Evolutionary conservation across 2,113 vertebrate species (phyloP).

Genomic region (Calonectris borealis): DNA sequence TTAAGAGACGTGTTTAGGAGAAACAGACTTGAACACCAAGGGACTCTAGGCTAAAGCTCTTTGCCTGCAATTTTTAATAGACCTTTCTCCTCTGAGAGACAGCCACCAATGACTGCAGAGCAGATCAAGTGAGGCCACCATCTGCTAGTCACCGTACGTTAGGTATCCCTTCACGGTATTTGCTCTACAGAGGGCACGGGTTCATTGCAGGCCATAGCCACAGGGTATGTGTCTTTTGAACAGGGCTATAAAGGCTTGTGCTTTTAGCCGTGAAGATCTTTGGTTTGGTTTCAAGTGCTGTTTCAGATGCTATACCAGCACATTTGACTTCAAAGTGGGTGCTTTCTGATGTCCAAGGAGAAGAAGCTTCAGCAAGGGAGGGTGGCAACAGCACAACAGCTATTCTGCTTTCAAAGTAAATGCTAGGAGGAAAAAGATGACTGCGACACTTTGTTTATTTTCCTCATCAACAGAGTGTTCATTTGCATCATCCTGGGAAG

Average conservation of each 20-base stretch:
- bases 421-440: conserved; percentile 80
- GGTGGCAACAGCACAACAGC: conserved; percentile 88
- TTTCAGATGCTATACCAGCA: background rate
- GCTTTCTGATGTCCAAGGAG: conserved; percentile 80
- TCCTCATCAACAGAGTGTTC: conserved; percentile 84
- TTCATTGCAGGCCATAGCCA: background rate
- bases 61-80: background rate
- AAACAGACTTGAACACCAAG: background rate
- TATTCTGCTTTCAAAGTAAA: conserved; percentile 91
- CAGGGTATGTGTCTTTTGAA: background rate
- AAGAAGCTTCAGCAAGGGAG: conserved; percentile 79
- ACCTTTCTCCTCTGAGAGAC: background rate
- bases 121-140: background rate
- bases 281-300: background rate
- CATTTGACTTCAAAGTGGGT: conserved; percentile 85
- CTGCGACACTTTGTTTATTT: conserved; percentile 82
- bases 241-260: background rate
- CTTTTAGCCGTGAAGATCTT: background rate
- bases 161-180: background rate
- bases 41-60: background rate
- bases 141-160: background rate
- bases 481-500: conserved; percentile 70
- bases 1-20: background rate
- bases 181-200: background rate
- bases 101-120: background rate